A percentile compares a stretch with the other conserved stretches of the same genome.
Conservation (phyloP, 1,140 invertebrate species). For the Phocides pigmalion region DNA sequence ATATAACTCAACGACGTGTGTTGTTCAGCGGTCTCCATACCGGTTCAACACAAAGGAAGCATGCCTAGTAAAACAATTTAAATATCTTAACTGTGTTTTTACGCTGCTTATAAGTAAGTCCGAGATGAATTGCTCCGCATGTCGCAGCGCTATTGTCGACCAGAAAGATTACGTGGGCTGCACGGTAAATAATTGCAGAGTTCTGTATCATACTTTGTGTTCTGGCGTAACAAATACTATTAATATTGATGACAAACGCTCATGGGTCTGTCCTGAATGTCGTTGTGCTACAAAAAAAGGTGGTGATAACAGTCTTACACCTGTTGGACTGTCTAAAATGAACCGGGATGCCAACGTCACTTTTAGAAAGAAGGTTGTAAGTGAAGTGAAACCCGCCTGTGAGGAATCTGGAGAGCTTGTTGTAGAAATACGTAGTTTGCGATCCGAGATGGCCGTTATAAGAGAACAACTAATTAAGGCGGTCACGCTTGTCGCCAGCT, state of each 20-base stretch:
- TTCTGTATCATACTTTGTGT: constrained; percentile 1
- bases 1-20: too few species aligned
- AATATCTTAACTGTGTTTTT: too few species aligned
- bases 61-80: too few species aligned
- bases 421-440: constrained; percentile 1
- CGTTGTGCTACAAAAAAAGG: constrained; percentile 17
- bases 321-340: constrained; percentile 3
- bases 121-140: constrained; percentile 8
- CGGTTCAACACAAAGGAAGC: too few species aligned
- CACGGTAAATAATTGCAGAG: not conserved
- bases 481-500: not conserved
- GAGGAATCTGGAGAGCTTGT: not conserved
- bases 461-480: not conserved
- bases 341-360: not conserved
- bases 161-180: constrained; percentile 1
- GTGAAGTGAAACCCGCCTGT: not conserved
- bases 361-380: constrained; percentile 6
- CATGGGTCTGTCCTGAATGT: constrained; percentile 26
- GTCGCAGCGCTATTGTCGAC: not conserved
- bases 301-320: constrained; percentile 24
- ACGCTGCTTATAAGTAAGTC: not conserved
- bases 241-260: not conserved
- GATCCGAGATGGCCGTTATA: constrained; percentile 7
- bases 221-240: not conserved
- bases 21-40: too few species aligned